A percentile compares a stretch with the other conserved stretches of the same genome.
Conservation (phyloP, 2,888 invertebrate genomes). For the Erpobdella octoculata region DNA sequence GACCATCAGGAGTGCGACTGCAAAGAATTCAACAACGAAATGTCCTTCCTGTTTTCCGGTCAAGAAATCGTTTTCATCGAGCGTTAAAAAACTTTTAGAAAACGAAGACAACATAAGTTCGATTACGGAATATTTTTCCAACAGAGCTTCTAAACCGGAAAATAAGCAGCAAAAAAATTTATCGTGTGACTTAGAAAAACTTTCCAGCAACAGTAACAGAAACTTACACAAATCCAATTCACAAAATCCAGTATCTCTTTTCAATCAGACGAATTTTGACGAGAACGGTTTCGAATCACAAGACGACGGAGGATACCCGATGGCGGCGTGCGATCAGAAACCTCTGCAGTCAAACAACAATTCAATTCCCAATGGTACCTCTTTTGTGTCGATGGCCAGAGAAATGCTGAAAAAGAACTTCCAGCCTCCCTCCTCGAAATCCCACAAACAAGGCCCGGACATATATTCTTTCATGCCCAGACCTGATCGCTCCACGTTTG, state of each 20-base stretch:
- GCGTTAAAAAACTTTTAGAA: not conserved
- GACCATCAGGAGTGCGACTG: not conserved
- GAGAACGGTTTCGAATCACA: no score
- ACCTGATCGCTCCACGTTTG: not conserved
- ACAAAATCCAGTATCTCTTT: not conserved
- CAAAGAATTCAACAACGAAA: not conserved
- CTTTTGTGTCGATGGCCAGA: conserved; percentile 21
- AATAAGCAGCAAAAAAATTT: no score
- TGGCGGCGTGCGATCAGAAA: not conserved
- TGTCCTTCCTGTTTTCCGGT: no score
- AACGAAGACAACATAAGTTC: not conserved
- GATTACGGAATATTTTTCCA: not conserved
- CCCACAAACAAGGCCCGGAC: not conserved
- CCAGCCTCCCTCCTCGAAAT: not conserved
- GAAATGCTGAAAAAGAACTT: conserved; percentile 19
- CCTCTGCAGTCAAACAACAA: conserved; percentile 14
- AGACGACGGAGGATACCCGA: not conserved
- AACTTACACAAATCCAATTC: not conserved
- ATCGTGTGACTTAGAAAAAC: no score
- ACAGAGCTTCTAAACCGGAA: not conserved
- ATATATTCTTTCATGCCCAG: not conserved
- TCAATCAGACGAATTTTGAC: not conserved
- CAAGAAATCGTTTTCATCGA: not conserved
- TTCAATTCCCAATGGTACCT: conserved; percentile 15
- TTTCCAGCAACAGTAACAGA: not conserved